phyloP scores from a whole-genome alignment of 2,113 vertebrate species.

The Chionis minor region DNA sequence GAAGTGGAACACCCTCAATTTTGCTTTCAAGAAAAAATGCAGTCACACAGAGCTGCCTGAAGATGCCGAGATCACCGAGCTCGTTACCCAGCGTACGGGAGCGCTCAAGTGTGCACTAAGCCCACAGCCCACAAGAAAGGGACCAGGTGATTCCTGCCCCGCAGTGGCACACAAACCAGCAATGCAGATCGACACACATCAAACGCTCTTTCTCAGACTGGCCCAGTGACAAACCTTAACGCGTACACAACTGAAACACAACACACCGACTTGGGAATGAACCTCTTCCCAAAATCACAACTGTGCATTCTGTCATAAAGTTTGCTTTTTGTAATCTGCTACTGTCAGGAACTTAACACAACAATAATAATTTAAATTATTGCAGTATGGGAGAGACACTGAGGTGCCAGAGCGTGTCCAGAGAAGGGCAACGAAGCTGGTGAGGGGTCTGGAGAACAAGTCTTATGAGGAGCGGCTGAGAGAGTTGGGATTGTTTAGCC shows the following conservation, averaged over 20 bases:
- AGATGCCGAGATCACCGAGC: background rate
- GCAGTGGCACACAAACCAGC: background rate
- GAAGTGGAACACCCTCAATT: background rate
- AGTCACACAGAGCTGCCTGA: background rate
- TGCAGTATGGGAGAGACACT: no score
- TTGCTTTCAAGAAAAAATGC: background rate
- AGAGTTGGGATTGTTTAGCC: no score
- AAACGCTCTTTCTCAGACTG: background rate
- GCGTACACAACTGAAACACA: background rate
- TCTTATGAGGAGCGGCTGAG: no score
- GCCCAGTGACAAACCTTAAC: background rate
- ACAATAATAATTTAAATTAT: background rate
- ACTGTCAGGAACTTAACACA: background rate
- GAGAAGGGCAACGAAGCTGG: no score
- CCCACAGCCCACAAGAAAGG: background rate
- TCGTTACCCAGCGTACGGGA: background rate
- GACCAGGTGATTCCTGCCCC: background rate
- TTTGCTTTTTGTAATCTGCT: background rate
- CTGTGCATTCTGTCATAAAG: background rate
- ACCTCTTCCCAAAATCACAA: background rate
- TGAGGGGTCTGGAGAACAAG: no score
- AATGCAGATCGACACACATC: rapidly evolving
- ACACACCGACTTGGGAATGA: background rate
- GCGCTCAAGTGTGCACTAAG: background rate
- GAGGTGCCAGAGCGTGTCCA: no score